These are phyloP conservation scores for Danaus melanippus DNA, from an alignment of 1,140 invertebrate genomes.

Conservation along the genomic window DNA sequence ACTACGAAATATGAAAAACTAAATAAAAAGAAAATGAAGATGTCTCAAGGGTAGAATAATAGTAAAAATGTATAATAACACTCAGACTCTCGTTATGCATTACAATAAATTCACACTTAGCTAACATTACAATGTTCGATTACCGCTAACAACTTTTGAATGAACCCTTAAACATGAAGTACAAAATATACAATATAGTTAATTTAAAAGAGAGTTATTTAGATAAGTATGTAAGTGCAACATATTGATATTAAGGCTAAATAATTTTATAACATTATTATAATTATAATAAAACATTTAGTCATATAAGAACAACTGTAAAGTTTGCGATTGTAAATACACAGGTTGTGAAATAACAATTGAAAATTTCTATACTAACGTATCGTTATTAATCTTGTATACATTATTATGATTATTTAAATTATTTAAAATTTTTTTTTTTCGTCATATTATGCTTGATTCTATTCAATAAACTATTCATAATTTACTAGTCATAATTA, in stretches of 20 bases:
- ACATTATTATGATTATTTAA: conserved; percentile 10
- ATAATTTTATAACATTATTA: conserved; percentile 11
- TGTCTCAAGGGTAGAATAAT: conserved; percentile 14
- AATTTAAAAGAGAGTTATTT: conserved; percentile 9
- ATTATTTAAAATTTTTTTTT: conserved; percentile 7
- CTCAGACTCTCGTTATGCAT: conserved; percentile 19
- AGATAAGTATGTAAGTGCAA: conserved; percentile 16
- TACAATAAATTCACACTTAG: conserved; percentile 25
- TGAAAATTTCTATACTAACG: conserved; percentile 13
- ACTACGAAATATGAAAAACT: conserved; percentile 36
- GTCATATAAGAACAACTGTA: conserved; percentile 6
- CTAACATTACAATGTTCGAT: conserved; percentile 19
- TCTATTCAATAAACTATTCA: conserved; percentile 18
- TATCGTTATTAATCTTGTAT: conserved; percentile 8
- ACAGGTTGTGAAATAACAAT: conserved; percentile 13
- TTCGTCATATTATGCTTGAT: conserved; percentile 5
- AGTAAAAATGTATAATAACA: conserved; percentile 9
- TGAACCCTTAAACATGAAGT: conserved; percentile 16
- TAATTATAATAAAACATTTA: conserved; percentile 2
- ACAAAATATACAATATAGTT: conserved; percentile 25
- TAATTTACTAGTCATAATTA: conserved; percentile 15
- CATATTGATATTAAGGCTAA: conserved; percentile 14
- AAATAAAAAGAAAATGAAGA: conserved; percentile 12
- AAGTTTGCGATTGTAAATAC: conserved; percentile 14
- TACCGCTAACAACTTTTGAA: conserved; percentile 10